Percentiles rank a stretch among this genome's conserved stretches.
These are phyloP conservation scores for Campoletis raptor DNA, from an alignment of 2,888 invertebrate species.

Conservation along the genomic window DNA sequence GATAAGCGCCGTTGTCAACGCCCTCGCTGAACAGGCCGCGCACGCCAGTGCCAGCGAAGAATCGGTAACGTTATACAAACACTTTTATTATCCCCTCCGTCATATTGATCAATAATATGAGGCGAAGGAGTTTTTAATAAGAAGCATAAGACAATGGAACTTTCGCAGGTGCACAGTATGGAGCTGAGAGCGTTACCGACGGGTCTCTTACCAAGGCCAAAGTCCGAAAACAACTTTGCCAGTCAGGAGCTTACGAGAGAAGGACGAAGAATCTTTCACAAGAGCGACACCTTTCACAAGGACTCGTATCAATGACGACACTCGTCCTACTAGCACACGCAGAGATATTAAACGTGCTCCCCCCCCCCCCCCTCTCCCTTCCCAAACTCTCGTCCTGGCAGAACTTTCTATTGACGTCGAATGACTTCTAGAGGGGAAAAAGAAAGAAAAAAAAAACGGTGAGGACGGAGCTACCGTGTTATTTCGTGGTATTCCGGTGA, in stretches of 20 bases:
- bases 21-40: constrained; percentile 95
- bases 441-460: background rate
- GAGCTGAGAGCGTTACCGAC: constrained; percentile 89
- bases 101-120: background rate
- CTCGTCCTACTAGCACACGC: constrained; percentile 88
- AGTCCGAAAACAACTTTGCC: constrained; percentile 93
- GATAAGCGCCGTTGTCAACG: constrained; percentile 97
- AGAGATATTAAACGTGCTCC: constrained; percentile 82
- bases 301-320: constrained; percentile 90
- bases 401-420: background rate
- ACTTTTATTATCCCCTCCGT: background rate
- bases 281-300: constrained; percentile 93
- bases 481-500: background rate
- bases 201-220: constrained; percentile 90
- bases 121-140: too few species aligned
- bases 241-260: constrained; percentile 86
- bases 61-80: constrained; percentile 86
- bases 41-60: constrained; percentile 93
- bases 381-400: constrained; percentile 11
- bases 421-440: background rate
- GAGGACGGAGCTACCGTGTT: background rate
- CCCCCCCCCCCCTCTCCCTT: background rate
- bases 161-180: constrained; percentile 88
- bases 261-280: constrained; percentile 88
- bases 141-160: background rate